Percentiles rank a stretch among this genome's conserved stretches.
Evolutionary conservation across 2,888 invertebrate species (phyloP).

Genomic region (Euplagia quadripunctaria): DNA sequence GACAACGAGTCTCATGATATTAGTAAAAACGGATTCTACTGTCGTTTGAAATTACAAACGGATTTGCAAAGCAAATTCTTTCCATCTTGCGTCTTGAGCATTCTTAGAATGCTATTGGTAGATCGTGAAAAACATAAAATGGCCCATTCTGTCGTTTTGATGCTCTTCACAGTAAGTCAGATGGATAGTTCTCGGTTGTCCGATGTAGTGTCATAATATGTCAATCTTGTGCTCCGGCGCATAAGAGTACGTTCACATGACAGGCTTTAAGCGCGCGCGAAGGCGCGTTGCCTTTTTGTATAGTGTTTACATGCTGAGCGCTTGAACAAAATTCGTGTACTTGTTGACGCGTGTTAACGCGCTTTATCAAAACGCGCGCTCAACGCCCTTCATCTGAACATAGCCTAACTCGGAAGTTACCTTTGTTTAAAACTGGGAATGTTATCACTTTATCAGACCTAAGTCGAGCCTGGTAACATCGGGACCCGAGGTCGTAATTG

Average conservation of each 20-base stretch:
- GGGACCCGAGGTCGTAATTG: constrained; percentile 56
- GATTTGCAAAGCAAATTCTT: constrained; percentile 82
- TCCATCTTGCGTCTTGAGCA: constrained; percentile 61
- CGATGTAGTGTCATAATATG: constrained; percentile 28
- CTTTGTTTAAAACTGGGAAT: constrained; percentile 29
- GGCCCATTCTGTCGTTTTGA: constrained; percentile 26
- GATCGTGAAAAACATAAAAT: constrained; percentile 25
- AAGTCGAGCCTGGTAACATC: constrained; percentile 37
- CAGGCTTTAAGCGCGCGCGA: no score
- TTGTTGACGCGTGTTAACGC: no score
- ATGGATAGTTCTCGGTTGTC: constrained; percentile 15
- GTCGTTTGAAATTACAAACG: constrained; percentile 62
- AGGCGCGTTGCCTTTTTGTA: no score
- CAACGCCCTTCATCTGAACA: no score
- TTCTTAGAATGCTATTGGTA: constrained; percentile 65
- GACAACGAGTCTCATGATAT: constrained; percentile 82
- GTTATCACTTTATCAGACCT: constrained; percentile 25
- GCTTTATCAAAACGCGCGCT: no score
- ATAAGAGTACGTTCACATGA: constrained; percentile 4
- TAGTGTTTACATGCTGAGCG: no score
- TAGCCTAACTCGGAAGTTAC: constrained; percentile 31
- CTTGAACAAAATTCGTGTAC: no score
- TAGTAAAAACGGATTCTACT: constrained; percentile 64
- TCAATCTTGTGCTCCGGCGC: constrained; percentile 24
- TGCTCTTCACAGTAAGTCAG: constrained; percentile 11